A percentile compares a stretch with the other conserved stretches of the same genome.
These are phyloP conservation scores for Zapus hudsonius DNA, from an alignment of 2,113 vertebrate genomes.

Conservation along the genomic window DNA sequence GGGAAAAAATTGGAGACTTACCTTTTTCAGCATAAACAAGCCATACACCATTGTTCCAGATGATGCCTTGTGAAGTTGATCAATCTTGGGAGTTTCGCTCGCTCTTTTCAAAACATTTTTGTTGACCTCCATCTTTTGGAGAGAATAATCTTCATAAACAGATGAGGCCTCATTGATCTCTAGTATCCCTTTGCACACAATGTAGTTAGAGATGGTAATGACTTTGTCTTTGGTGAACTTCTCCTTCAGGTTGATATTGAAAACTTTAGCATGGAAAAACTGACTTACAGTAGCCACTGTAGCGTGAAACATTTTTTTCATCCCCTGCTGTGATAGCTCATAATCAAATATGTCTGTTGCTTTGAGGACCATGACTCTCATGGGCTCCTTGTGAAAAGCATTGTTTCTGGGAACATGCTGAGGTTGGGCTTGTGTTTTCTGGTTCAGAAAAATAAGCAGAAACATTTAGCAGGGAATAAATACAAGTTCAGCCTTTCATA, in stretches of 20 bases:
- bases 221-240: neutral
- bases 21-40: conserved; percentile 32
- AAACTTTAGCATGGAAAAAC: conserved; percentile 60
- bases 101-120: neutral
- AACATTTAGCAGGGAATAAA: neutral
- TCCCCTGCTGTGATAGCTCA: neutral
- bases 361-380: conserved; percentile 26
- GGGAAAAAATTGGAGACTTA: neutral
- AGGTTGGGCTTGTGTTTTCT: fast-evolving
- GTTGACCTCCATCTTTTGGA: neutral
- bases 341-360: conserved; percentile 6
- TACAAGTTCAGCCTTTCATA: neutral
- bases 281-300: conserved; percentile 2
- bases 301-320: conserved; percentile 44
- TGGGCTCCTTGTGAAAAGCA: neutral
- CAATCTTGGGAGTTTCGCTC: conserved; percentile 22
- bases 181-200: neutral
- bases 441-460: neutral
- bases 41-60: conserved; percentile 22
- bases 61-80: neutral
- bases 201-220: neutral
- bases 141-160: neutral
- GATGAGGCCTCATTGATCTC: neutral
- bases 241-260: conserved; percentile 1
- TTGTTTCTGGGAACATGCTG: neutral